These are phyloP conservation scores for Cheilosia urbana DNA, from an alignment of 2,888 invertebrate species.

Conservation along the genomic window DNA sequence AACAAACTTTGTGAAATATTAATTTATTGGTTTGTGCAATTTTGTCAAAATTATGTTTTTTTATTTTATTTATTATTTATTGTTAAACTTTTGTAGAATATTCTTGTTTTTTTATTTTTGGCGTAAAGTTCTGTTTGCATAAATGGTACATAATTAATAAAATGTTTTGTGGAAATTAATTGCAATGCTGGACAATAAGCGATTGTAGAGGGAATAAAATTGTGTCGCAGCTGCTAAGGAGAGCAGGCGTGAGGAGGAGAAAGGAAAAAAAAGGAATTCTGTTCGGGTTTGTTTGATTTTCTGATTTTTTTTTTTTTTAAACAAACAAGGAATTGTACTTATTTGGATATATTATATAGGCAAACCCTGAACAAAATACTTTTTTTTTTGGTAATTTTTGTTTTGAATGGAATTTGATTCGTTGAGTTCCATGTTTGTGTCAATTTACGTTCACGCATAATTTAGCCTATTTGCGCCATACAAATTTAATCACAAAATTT, in stretches of 20 bases:
- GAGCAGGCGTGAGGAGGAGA: neutral
- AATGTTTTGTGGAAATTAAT: slow-evolving; percentile 15
- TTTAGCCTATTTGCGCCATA: slow-evolving; percentile 61
- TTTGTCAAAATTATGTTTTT: slow-evolving; percentile 62
- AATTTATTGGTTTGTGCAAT: slow-evolving; percentile 75
- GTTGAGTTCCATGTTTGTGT: slow-evolving; percentile 26
- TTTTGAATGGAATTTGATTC: slow-evolving; percentile 1
- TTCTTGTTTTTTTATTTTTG: slow-evolving; percentile 43
- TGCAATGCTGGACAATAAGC: slow-evolving; percentile 58
- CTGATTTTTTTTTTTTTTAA: slow-evolving; percentile 17
- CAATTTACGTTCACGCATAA: slow-evolving; percentile 49
- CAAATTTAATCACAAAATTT: slow-evolving; percentile 67
- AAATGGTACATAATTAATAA: neutral
- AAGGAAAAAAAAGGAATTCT: slow-evolving; percentile 63
- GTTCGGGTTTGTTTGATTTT: slow-evolving; percentile 66
- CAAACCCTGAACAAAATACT: slow-evolving; percentile 70
- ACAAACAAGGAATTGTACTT: slow-evolving; percentile 53
- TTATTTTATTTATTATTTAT: slow-evolving; percentile 67
- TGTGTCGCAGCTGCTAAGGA: slow-evolving; percentile 39
- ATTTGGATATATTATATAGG: slow-evolving; percentile 21
- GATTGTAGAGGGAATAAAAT: neutral
- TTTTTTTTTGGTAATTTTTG: slow-evolving; percentile 29
- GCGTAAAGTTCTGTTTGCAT: slow-evolving; percentile 40
- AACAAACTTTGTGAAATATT: slow-evolving; percentile 68
- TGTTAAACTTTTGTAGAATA: slow-evolving; percentile 70